Evolutionary conservation across 1,140 invertebrate species (phyloP), one percentile per base, ranked within the genome.

Genomic region (Trichonephila clavata): DNA sequence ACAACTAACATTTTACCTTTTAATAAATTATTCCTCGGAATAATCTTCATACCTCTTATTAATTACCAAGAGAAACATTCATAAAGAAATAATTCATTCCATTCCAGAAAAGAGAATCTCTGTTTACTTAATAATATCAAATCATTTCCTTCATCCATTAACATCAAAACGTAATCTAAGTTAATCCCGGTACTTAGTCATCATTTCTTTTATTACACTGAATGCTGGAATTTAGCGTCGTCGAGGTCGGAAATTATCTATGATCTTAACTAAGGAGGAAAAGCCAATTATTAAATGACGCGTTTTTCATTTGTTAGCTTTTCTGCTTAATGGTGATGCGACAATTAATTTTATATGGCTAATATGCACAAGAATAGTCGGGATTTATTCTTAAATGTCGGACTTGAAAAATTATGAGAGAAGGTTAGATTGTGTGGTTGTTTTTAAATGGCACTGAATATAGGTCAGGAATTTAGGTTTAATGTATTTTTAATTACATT

Each of bases 41-140:
- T n/a, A 68, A 7, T n/a, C 10, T 68, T 24, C 65, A 8, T 24
- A 68, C n/a, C n/a, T 50, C 10, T 13, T 50, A 39, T 18, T 77
- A 77, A 77, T 77, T 77, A 27, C 27, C 27, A 13, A 27, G 27
- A 39, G 18, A 14, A 14, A 77, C 71, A 77, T 32, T 39, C 71
- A 27, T 77, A 39, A 77, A 77, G 71, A 77, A 77, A 77, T 77
- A 77, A 77, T 77, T 77, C 27, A 77, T 77, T 20, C 71, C 71
- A 32, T 32, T 14, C 32, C 18, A 77, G 71, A 77, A 77, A 77
- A 77, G 32, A 32, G 71, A 77, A 77, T 77, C 27, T 16, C 32
- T 77, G 71, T 77, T 77, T 77, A 32, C 71, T 77, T 77, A 77
- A 77, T 77, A 77, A 77, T 77, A 77, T 77, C 27, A 77, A 77